phyloP scores from a whole-genome alignment of 2,888 invertebrate genomes.

The Brachylomia viminalis region DNA sequence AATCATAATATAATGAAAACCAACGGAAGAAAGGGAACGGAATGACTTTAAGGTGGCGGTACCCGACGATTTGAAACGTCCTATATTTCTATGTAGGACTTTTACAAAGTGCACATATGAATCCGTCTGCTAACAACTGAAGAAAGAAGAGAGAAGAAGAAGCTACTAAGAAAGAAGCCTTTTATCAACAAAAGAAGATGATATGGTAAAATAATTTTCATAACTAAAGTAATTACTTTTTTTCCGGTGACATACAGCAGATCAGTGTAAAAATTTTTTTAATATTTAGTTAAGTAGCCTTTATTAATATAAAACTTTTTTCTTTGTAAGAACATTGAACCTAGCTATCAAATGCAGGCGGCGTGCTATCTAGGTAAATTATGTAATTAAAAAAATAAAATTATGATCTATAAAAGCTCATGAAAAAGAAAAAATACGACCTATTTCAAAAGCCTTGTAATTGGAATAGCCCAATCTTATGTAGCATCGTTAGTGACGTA shows the following conservation, averaged over 20 bases:
- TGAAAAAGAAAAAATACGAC: conserved; percentile 26
- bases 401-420: too few species aligned
- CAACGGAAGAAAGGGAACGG: too few species aligned
- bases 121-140: not conserved
- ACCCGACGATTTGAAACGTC: not conserved
- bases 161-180: not conserved
- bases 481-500: not conserved
- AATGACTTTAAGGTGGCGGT: too few species aligned
- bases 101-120: not conserved
- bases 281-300: not conserved
- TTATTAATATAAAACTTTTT: conserved; percentile 1
- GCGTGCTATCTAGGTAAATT: conserved; percentile 27
- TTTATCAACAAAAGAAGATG: not conserved
- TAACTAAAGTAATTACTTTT: not conserved
- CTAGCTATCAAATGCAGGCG: conserved; percentile 25
- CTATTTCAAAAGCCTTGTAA: not conserved
- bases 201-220: not conserved
- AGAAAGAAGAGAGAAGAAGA: not conserved
- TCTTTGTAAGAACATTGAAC: conserved; percentile 29
- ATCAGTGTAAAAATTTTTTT: not conserved
- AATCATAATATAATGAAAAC: too few species aligned
- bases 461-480: not conserved
- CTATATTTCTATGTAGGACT: not conserved
- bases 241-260: not conserved
- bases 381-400: conserved; percentile 34